These are phyloP conservation scores for Colletes gigas DNA, from an alignment of 1,140 invertebrate genomes.

Conservation along the genomic window DNA sequence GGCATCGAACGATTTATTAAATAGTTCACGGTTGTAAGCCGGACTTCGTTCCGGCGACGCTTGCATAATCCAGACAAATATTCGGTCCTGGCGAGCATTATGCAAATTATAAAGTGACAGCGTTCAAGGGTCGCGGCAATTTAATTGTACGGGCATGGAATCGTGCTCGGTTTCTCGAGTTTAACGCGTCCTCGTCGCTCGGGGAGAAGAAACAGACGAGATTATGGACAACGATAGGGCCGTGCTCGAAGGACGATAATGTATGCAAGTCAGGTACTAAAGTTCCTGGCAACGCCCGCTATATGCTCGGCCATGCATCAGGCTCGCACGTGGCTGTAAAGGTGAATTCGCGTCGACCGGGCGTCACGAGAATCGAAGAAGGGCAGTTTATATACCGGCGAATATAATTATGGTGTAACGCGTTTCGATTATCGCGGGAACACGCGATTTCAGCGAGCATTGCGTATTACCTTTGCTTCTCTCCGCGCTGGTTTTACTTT, in stretches of 20 bases:
- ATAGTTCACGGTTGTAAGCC: neutral
- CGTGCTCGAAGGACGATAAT: constrained; percentile 53
- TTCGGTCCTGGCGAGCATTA: constrained; percentile 24
- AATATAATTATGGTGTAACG: constrained; percentile 16
- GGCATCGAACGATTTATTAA: neutral
- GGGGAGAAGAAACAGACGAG: constrained; percentile 10
- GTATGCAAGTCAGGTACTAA: constrained; percentile 62
- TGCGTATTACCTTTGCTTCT: neutral
- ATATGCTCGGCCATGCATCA: constrained; percentile 47
- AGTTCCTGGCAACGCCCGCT: constrained; percentile 54
- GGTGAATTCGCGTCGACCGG: constrained; percentile 12
- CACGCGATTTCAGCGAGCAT: neutral
- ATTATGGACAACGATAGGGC: constrained; percentile 38
- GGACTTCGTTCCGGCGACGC: neutral
- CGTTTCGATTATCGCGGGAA: constrained; percentile 12
- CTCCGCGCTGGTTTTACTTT: neutral
- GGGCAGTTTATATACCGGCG: neutral
- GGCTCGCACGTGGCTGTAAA: constrained; percentile 52
- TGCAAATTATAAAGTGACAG: constrained; percentile 27
- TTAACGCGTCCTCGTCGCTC: neutral
- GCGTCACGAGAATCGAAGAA: constrained; percentile 33
- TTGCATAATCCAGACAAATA: neutral
- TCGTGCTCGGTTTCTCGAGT: constrained; percentile 24
- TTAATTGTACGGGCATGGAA: constrained; percentile 35
- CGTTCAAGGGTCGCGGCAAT: constrained; percentile 33